Evolutionary conservation across 2,888 invertebrate genomes (phyloP), one percentile per base, ranked within the genome.

Genomic region (Aphodius granarius): DNA sequence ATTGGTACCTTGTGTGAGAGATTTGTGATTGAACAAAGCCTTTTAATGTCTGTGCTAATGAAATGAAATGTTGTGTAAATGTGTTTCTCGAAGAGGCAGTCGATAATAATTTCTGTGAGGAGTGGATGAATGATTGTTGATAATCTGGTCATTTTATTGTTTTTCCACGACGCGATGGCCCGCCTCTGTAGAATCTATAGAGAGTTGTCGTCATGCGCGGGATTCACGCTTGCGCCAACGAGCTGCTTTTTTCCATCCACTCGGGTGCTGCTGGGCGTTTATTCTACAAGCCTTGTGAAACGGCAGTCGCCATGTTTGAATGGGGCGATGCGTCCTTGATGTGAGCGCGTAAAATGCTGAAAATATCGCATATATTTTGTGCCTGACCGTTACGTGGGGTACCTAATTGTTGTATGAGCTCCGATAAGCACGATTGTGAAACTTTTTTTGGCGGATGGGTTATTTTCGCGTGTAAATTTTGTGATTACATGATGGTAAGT

Each of bases 401-500:
- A 89, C 85, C 88, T 86, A 88, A 88, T 88, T 88, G 83, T 87
- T 84, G 85, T 85, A 88, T 84, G 85, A 85, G 84, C 83, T 85
- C 83, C 84, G 84, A 85, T 85, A 82, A 86, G 86, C 80, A 85
- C 85, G 85, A 79, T 85, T 83, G 86, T 87, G 84, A 83, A 85
- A 85, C 87, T 89, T 86, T 87, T 86, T 85, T 81, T 80, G 82
- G 83, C 88, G 89, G 91, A 92, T 92, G 91, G 88, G 88, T 85
- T 83, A 84, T 83, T 86, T 87, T 86, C 87, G 88, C 87, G 86
- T 85, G 87, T 88, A 89, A 90, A 91, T 88, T 89, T 91, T 89
- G 89, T 89, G 91, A 92, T 91, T 91, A 89, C 90, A 89, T 87
- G 89, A 91, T 91, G 91, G 91, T 91, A 88, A 89, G 89, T 89